These are phyloP conservation scores for Trissoscelio sp. DNA, from an alignment of 2,888 invertebrate species.

Conservation along the genomic window DNA sequence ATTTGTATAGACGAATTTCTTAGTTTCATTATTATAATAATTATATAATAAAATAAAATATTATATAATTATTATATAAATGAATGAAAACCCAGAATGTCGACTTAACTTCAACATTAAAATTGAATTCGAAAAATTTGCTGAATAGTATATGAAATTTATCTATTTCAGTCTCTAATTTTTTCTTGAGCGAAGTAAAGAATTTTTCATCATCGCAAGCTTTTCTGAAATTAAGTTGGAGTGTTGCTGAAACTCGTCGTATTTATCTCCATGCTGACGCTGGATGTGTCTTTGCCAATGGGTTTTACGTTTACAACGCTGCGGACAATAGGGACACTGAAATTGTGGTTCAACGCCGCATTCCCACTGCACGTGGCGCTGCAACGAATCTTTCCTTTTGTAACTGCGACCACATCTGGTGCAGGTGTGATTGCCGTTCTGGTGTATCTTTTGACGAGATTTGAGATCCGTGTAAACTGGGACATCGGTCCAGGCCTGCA, in stretches of 20 bases:
- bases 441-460: conserved; percentile 80
- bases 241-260: conserved; percentile 80
- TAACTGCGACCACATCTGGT: conserved; percentile 86
- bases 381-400: conserved; percentile 86
- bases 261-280: conserved; percentile 85
- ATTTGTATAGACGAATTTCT: too few relatives aligned
- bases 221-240: conserved; percentile 36
- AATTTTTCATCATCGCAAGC: conserved; percentile 46
- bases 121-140: too few relatives aligned
- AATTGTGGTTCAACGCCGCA: conserved; percentile 85
- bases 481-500: conserved; percentile 74
- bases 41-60: too few relatives aligned
- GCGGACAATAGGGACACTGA: conserved; percentile 83
- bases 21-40: too few relatives aligned
- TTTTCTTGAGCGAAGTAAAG: conserved; percentile 20
- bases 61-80: too few relatives aligned
- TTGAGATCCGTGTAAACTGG: conserved; percentile 73
- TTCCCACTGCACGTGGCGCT: conserved; percentile 85
- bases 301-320: conserved; percentile 82
- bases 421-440: conserved; percentile 83
- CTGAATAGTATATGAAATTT: neutral
- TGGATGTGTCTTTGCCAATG: conserved; percentile 85
- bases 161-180: conserved; percentile 8
- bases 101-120: too few relatives aligned
- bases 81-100: too few relatives aligned